Conservation (phyloP, 2,113 vertebrate species). For the Colinus virginianus region DNA sequence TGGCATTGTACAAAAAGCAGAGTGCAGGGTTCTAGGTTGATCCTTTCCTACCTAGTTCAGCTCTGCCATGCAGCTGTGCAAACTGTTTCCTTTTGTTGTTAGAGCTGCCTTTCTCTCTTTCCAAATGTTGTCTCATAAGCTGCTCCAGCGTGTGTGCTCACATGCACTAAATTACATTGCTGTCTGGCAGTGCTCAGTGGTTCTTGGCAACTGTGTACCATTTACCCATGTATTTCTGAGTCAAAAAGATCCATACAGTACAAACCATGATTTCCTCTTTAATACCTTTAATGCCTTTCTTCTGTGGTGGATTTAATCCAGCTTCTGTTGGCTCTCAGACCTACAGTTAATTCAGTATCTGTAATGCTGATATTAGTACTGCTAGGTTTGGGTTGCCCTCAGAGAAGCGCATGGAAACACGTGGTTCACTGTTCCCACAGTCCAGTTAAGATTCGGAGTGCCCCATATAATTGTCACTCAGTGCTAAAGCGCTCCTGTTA, state of each 20-base stretch:
- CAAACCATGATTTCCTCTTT: neutral
- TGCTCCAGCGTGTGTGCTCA: neutral
- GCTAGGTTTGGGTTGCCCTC: neutral
- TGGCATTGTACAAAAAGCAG: neutral
- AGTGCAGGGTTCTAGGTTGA: neutral
- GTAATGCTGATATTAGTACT: neutral
- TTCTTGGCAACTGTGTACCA: neutral
- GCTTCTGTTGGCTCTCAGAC: neutral
- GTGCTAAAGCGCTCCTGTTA: neutral
- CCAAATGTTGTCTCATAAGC: neutral
- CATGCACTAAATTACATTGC: neutral
- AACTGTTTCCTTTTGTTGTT: neutral
- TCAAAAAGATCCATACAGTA: neutral
- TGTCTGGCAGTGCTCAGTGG: neutral
- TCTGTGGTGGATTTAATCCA: neutral
- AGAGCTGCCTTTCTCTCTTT: neutral
- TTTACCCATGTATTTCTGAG: neutral
- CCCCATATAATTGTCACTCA: neutral
- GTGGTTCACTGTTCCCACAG: neutral
- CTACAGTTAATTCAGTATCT: neutral
- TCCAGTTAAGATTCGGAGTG: neutral
- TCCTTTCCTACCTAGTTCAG: neutral
- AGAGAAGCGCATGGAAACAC: neutral
- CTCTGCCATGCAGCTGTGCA: neutral
- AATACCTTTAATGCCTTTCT: neutral